Percentiles rank a stretch among this genome's conserved stretches.
phyloP scores from a whole-genome alignment of 2,113 vertebrate genomes.

The Hemichromis elongatus region DNA sequence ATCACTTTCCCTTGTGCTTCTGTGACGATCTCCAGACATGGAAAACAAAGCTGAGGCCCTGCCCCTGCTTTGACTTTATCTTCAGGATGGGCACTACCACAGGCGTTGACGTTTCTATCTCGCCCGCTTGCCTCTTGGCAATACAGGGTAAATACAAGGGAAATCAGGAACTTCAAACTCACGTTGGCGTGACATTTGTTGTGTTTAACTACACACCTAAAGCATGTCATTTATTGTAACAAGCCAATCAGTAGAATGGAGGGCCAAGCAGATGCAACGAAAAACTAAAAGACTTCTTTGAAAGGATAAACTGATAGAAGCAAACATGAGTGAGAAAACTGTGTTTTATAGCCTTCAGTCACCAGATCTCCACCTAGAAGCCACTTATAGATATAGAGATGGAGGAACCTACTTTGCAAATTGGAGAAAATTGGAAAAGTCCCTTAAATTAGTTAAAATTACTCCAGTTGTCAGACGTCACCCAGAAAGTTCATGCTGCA shows the following conservation, averaged over 20 bases:
- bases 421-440: not conserved
- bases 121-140: not conserved
- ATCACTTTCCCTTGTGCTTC: constrained; percentile 27
- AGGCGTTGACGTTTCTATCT: constrained; percentile 55
- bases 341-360: not conserved
- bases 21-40: constrained; percentile 17
- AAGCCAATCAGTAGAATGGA: not conserved
- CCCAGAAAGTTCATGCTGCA: not conserved
- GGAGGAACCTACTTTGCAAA: not conserved
- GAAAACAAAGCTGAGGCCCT: constrained; percentile 39
- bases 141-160: constrained; percentile 49
- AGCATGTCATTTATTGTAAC: not conserved
- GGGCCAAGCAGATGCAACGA: not conserved
- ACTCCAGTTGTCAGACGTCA: not conserved
- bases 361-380: not conserved
- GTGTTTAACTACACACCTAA: not conserved
- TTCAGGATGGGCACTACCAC: constrained; percentile 64
- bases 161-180: constrained; percentile 12
- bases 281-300: not conserved
- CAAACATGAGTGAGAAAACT: not conserved
- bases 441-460: not conserved
- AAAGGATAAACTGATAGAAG: not conserved
- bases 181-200: not conserved
- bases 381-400: not conserved
- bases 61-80: constrained; percentile 45